Evolutionary conservation across 1,140 invertebrate genomes (phyloP).

Genomic region (Scaptomyza pallida): DNA sequence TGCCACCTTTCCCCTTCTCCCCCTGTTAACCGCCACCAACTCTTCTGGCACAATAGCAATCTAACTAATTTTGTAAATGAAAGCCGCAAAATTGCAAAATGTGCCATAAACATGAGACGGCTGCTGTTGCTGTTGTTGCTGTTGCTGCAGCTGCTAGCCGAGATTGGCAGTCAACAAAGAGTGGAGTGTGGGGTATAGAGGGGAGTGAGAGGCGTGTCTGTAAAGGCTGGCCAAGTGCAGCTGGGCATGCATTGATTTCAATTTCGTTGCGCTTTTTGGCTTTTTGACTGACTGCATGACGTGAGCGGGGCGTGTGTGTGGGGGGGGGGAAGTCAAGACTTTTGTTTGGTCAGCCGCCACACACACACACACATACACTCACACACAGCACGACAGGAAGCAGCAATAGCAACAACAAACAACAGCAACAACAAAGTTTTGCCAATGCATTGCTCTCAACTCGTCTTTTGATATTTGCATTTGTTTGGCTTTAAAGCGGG

Average conservation of each 20-base stretch:
- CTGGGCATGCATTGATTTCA: slow-evolving; percentile 73
- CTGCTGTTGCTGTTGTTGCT: slow-evolving; percentile 31
- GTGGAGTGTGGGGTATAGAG: neutral
- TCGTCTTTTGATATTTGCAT: slow-evolving; percentile 66
- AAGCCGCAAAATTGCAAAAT: slow-evolving; percentile 72
- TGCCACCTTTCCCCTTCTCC: neutral
- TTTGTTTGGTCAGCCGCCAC: slow-evolving; percentile 73
- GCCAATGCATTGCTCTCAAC: slow-evolving; percentile 37
- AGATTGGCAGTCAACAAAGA: slow-evolving; percentile 3
- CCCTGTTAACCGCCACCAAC: neutral
- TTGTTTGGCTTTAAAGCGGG: slow-evolving; percentile 71
- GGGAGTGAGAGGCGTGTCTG: neutral
- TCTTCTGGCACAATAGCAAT: slow-evolving; percentile 19
- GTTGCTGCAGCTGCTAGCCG: slow-evolving; percentile 20
- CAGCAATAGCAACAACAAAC: slow-evolving; percentile 42
- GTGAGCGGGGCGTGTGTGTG: neutral
- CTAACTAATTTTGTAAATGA: slow-evolving; percentile 72
- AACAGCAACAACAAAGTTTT: slow-evolving; percentile 34
- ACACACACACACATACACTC: slow-evolving; percentile 20
- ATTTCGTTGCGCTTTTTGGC: slow-evolving; percentile 65
- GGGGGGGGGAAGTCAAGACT: slow-evolving; percentile 32
- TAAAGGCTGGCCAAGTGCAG: slow-evolving; percentile 52
- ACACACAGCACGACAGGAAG: slow-evolving; percentile 45
- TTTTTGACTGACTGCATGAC: slow-evolving; percentile 63
- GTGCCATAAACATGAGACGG: slow-evolving; percentile 60